Evolutionary conservation across 2,888 invertebrate genomes (phyloP).

Genomic region (Chaetogeoica ovagalla): DNA sequence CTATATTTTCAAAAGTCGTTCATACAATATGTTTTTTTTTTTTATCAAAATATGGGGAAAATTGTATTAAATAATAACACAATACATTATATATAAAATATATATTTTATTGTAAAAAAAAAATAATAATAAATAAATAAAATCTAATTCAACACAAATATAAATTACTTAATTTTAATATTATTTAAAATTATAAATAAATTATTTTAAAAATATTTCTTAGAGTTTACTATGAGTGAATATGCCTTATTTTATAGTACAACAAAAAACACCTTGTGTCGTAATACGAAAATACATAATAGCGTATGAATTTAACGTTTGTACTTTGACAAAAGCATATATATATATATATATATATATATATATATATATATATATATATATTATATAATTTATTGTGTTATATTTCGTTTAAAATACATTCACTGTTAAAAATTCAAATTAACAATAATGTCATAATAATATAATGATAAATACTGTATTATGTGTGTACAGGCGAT

Average conservation of each 20-base stretch:
- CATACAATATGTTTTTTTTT: too few species aligned
- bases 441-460: neutral
- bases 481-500: neutral
- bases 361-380: too few species aligned
- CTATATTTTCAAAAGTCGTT: too few species aligned
- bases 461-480: neutral
- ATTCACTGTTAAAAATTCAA: neutral
- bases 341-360: too few species aligned
- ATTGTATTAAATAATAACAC: neutral
- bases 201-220: slow-evolving; percentile 9
- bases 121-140: slow-evolving; percentile 31
- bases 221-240: slow-evolving; percentile 3
- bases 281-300: neutral
- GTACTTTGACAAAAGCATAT: neutral
- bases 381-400: too few species aligned
- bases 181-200: slow-evolving; percentile 6
- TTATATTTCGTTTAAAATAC: neutral
- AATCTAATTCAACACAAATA: slow-evolving; percentile 15
- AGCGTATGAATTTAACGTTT: neutral
- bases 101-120: slow-evolving; percentile 24
- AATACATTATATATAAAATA: neutral
- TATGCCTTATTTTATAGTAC: slow-evolving; percentile 1
- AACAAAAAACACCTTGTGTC: neutral
- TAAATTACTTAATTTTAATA: slow-evolving; percentile 8
- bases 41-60: too few species aligned